A percentile compares a stretch with the other conserved stretches of the same genome.
Evolutionary conservation across 2,113 vertebrate species (phyloP).

Genomic region (Brachyhypopomus occidentalis): DNA sequence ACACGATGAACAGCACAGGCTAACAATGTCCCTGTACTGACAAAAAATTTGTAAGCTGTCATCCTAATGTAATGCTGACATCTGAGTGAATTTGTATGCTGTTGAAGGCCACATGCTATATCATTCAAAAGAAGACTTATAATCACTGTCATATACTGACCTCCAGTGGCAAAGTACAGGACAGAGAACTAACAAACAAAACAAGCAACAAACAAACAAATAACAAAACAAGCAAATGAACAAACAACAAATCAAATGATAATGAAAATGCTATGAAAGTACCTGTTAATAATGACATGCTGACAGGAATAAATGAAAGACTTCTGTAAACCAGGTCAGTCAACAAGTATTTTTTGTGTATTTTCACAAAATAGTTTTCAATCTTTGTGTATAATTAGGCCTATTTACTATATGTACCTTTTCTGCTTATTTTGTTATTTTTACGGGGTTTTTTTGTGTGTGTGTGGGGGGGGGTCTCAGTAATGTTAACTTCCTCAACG

Average conservation of each 20-base stretch:
- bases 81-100: background rate
- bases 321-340: background rate
- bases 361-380: too few species aligned
- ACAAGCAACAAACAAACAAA: too few species aligned
- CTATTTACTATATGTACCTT: too few species aligned
- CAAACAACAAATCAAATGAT: background rate
- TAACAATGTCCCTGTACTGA: background rate
- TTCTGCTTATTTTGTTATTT: too few species aligned
- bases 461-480: too few species aligned
- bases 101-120: background rate
- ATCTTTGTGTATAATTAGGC: too few species aligned
- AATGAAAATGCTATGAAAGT: background rate
- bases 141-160: conserved; percentile 10
- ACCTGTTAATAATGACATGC: background rate
- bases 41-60: background rate
- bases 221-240: too few species aligned
- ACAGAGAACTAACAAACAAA: background rate
- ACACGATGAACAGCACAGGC: background rate
- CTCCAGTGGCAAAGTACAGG: conserved; percentile 12
- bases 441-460: too few species aligned
- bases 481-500: too few species aligned
- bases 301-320: background rate
- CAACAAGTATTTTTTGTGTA: too few species aligned
- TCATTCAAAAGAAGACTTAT: background rate
- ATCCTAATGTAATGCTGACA: background rate